These are phyloP conservation scores for Carassius carassius DNA, from an alignment of 2,113 vertebrate species.

Conservation along the genomic window DNA sequence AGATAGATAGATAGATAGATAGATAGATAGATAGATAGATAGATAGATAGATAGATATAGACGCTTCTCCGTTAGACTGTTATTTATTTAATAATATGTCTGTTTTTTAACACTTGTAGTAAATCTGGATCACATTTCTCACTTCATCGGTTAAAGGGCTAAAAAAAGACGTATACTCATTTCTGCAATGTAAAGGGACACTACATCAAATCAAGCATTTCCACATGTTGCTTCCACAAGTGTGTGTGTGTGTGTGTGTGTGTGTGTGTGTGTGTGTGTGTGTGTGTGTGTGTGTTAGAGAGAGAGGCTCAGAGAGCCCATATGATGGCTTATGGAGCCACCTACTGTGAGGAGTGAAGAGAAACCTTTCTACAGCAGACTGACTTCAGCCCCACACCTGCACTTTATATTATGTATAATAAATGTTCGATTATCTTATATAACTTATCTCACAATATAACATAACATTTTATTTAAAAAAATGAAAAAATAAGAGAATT, in stretches of 20 bases:
- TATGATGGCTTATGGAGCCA: constrained; percentile 80
- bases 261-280: constrained; percentile 36
- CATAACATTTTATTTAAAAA: too few species aligned
- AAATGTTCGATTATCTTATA: not conserved
- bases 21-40: not conserved
- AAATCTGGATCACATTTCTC: constrained; percentile 91
- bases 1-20: not conserved
- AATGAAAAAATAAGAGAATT: too few species aligned
- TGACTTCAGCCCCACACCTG: not conserved
- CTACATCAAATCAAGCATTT: constrained; percentile 99
- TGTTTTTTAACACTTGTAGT: constrained; percentile 85
- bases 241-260: constrained; percentile 40
- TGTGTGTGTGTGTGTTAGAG: not conserved
- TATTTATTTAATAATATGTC: constrained; percentile 90
- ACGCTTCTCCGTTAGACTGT: constrained; percentile 68
- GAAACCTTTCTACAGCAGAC: not conserved
- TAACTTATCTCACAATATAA: not conserved
- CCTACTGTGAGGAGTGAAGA: constrained; percentile 77
- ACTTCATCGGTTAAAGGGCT: constrained; percentile 83
- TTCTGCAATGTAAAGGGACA: constrained; percentile 99
- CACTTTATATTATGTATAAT: not conserved
- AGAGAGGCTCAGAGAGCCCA: constrained; percentile 27
- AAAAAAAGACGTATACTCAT: constrained; percentile 85
- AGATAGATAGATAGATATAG: not conserved
- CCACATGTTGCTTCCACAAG: constrained; percentile 88